phyloP scores from a whole-genome alignment of 2,113 vertebrate genomes.

The Macquaria ambigua region DNA sequence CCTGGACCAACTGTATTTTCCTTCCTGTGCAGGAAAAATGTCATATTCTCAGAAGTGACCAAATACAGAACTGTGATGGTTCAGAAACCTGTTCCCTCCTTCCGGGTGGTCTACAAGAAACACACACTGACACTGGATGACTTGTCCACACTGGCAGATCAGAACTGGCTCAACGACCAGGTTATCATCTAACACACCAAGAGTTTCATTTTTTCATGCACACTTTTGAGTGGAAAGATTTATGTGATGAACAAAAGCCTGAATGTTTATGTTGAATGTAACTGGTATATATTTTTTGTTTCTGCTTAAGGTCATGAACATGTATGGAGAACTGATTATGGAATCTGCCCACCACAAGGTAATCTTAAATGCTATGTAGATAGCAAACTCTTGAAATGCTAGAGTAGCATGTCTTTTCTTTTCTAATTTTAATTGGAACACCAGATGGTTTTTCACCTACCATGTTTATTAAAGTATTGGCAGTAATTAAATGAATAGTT shows the following conservation, averaged over 20 bases:
- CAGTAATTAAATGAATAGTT: not conserved
- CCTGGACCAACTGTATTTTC: not conserved
- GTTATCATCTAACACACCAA: conserved; percentile 66
- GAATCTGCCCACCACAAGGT: conserved; percentile 95
- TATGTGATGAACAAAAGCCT: not conserved
- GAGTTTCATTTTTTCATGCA: not conserved
- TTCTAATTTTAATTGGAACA: not conserved
- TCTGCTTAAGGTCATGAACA: conserved; percentile 92
- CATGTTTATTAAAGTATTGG: not conserved
- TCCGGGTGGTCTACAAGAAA: conserved; percentile 94
- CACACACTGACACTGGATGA: conserved; percentile 96
- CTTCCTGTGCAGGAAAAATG: conserved; percentile 82
- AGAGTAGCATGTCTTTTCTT: not conserved
- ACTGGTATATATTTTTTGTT: not conserved
- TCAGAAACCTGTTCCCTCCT: conserved; percentile 84
- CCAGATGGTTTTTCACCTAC: not conserved
- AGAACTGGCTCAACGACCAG: conserved; percentile 99
- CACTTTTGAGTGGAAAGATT: not conserved
- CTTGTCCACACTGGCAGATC: conserved; percentile 92
- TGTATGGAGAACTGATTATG: conserved; percentile 98
- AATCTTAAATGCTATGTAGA: conserved; percentile 6
- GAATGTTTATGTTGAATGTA: not conserved
- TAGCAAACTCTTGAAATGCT: not conserved
- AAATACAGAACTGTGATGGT: conserved; percentile 88
- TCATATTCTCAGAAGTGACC: conserved; percentile 88